Base-by-base conservation (phyloP, 2,797 vertebrate genomes). In the Merluccius polli region DNA sequence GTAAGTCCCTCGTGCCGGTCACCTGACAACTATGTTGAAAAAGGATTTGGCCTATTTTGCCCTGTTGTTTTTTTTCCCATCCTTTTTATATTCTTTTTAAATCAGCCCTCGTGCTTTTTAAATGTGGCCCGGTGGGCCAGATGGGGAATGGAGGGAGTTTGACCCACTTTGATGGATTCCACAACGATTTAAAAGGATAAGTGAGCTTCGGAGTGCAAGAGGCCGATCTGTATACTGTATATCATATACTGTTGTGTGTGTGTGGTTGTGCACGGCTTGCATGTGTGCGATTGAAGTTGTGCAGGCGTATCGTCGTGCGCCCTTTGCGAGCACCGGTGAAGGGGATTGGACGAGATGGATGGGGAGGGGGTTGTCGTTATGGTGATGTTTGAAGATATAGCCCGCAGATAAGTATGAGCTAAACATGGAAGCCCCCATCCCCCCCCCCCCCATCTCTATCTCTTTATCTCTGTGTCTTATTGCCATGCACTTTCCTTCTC, bases 91-190 rank as follows among this genome's bases (percentile, higher is more conserved):
- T 82, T 81, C 84, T 80, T 76, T 82, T 81, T 91, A 92, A 93
- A 93, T 94, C 93, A 93, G 90, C 80, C 89, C 82, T 86, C 84
- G 84, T 93, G 92, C 91, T 86, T 94, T 92, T 91, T 89, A 92
- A 93, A 92, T 90, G 90, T 91, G 86, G 29, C 77, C 81, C 36
- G 93, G 94, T 93, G 93, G 94, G 93, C 94, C 94, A 24, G 33
- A 38, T 36, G 33, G 70, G 32, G 36, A 15, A 87, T 86, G 84
- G 85, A 82, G 81, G 80, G 85, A 89, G 91, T 94, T 92, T 95
- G 94, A 95, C 94, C 94, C 92, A 94, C 88, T 94, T 94, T 94
- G 90, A 90, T 93, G 92, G 93, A 93, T 94, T 94, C 92, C 87
- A 86, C 89, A 81, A 86, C 87, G 93, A 94, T 94, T 63, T 94